Percentiles rank a stretch among this genome's conserved stretches.
phyloP scores from a whole-genome alignment of 2,888 invertebrate species.

The Trissoscelio sp. region DNA sequence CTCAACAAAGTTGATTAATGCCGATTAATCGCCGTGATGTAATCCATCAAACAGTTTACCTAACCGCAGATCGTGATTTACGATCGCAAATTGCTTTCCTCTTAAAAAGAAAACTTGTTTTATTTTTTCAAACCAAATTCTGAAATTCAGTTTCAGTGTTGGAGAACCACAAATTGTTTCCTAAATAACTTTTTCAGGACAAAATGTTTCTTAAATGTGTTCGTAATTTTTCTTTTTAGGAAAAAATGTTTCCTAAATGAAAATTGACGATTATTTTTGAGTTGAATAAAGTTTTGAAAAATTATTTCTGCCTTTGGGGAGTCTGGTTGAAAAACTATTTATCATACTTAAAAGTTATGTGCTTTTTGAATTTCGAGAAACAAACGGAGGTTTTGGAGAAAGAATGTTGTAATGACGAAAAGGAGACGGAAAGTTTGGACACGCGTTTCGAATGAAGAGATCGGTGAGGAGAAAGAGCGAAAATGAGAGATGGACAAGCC shows the following conservation, averaged over 20 bases:
- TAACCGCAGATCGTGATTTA: conserved; percentile 34
- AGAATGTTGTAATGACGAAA: conserved; percentile 44
- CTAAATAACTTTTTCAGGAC: too few species aligned
- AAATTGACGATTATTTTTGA: too few species aligned
- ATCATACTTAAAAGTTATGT: background rate
- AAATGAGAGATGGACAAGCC: conserved; percentile 40
- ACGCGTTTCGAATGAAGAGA: conserved; percentile 60
- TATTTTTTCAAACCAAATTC: too few species aligned
- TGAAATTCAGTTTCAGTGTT: too few species aligned
- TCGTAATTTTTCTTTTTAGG: too few species aligned
- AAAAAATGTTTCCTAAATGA: too few species aligned
- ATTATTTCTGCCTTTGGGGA: background rate
- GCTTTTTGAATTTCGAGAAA: conserved; percentile 24
- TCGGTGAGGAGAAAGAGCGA: conserved; percentile 39
- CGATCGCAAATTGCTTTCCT: conserved; percentile 27
- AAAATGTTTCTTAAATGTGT: too few species aligned
- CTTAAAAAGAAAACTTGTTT: background rate
- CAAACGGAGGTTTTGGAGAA: conserved; percentile 20
- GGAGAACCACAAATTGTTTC: too few species aligned
- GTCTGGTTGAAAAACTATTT: background rate
- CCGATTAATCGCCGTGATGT: conserved; percentile 33
- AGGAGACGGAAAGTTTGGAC: conserved; percentile 38
- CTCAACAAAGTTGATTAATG: conserved; percentile 21
- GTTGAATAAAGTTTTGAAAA: background rate
- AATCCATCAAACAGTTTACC: conserved; percentile 23